phyloP scores from a whole-genome alignment of 2,113 vertebrate genomes.

The Oryzias curvinotus region DNA sequence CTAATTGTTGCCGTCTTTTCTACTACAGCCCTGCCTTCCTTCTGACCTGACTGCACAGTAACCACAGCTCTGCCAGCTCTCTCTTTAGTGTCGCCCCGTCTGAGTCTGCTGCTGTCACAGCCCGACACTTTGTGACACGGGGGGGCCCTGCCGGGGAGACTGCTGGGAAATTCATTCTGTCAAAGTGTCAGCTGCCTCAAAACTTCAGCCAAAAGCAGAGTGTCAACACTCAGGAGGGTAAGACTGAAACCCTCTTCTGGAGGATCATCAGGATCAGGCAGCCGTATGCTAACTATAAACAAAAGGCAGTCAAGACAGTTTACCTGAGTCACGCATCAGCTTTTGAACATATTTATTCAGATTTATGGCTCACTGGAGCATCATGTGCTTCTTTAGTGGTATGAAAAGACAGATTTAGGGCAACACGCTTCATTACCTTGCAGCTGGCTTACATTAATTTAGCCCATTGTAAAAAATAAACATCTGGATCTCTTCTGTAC shows the following conservation, averaged over 20 bases:
- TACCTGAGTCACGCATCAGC: background rate
- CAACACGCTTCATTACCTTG: background rate
- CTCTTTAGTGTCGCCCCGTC: conserved; percentile 9
- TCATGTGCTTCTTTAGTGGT: background rate
- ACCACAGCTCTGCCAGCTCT: conserved; percentile 22
- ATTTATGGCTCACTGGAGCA: background rate
- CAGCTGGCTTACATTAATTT: background rate
- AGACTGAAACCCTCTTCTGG: conserved; percentile 14
- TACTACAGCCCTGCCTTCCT: background rate
- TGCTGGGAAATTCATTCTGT: conserved; percentile 45
- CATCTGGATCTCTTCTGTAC: background rate
- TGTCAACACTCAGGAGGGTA: conserved; percentile 26
- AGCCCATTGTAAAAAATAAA: background rate
- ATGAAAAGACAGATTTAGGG: background rate
- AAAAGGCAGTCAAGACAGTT: background rate
- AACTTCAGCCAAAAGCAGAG: conserved; percentile 11
- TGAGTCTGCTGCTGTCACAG: conserved; percentile 26
- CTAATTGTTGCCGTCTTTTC: too few species aligned
- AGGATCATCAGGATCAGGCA: conserved; percentile 13
- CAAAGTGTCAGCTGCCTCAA: conserved; percentile 51
- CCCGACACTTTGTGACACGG: conserved; percentile 34
- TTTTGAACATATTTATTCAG: background rate
- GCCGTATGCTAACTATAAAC: background rate
- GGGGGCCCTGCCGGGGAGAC: conserved; percentile 26
- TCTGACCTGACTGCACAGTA: conserved; percentile 2